Evolutionary conservation across 2,888 invertebrate species (phyloP), one percentile per base, ranked within the genome.

Genomic region (Caenorhabditis plicata): DNA sequence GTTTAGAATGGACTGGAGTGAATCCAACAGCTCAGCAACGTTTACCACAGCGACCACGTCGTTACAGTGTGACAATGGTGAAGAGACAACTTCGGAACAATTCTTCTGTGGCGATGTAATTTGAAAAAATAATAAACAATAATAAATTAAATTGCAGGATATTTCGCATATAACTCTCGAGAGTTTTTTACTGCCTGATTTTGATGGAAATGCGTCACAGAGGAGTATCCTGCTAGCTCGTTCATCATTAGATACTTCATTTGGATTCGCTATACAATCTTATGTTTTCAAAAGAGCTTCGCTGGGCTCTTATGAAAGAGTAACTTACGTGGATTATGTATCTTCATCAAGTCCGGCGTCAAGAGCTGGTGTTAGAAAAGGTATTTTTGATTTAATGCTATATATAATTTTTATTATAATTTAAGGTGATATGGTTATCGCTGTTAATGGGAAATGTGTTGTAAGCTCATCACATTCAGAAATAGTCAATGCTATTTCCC

Each of bases 241-340:
- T 82, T 90, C 45, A 36, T 49, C 90, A 84, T 89, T 88, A 81
- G 90, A 89, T 81, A 89, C 89, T 38, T 90, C 90, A 26, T 95
- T 91, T 82, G 95, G 95, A 13, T 95, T 95, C 83, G 94, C 94
- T 0, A 85, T 95, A 32, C 94, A 87, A 85, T 94, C 93, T 76
- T 95, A 95, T 82, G 94, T 94, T 29, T 93, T 95, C 60, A 92
- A 93, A 81, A 92, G 94, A 82, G 91, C 91, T 81, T 88, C 89
- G 84, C 92, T 91, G 76, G 89, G 90, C 81, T 92, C 92, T 82
- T 90, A 93, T 56, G 94, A 96, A 83, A 89, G 93, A 85, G 91
- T 95, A 54, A 95, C 94, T 0, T 96, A 95, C 81, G 93, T 95
- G 39, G 95, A 96, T 81, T 92, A 92, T 82, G 92, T 95, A 50